A percentile compares a stretch with the other conserved stretches of the same genome.
Conservation (phyloP, 2,888 invertebrate genomes). For the Lampropteryx suffumata region DNA sequence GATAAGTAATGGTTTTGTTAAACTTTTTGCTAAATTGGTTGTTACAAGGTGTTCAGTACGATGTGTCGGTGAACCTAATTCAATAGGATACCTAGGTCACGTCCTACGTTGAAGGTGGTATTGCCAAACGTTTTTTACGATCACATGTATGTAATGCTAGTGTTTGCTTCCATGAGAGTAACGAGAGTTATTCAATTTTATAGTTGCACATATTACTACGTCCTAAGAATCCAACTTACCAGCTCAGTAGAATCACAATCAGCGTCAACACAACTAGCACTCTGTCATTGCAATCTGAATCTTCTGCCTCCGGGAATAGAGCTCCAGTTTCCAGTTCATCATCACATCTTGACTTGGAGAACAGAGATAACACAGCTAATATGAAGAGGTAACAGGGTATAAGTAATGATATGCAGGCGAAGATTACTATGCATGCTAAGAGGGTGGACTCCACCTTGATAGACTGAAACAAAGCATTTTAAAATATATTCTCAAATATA, state of each 20-base stretch:
- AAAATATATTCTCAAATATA: too few species aligned
- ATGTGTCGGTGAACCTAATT: too few species aligned
- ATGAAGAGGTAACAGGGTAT: slow-evolving; percentile 82
- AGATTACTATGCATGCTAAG: slow-evolving; percentile 84
- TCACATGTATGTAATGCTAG: too few species aligned
- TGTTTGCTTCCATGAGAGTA: too few species aligned
- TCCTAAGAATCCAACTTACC: slow-evolving; percentile 54
- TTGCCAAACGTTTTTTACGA: too few species aligned
- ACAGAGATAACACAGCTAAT: slow-evolving; percentile 80
- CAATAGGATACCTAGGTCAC: too few species aligned
- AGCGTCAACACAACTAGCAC: slow-evolving; percentile 63
- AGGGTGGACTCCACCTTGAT: slow-evolving; percentile 88
- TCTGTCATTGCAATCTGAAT: slow-evolving; percentile 67
- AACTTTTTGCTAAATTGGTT: too few species aligned
- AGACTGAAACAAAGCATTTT: slow-evolving; percentile 71
- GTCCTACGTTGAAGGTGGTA: too few species aligned
- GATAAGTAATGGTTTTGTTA: too few species aligned
- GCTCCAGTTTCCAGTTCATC: slow-evolving; percentile 71
- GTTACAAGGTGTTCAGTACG: too few species aligned
- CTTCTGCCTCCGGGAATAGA: slow-evolving; percentile 62
- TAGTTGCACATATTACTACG: too few species aligned
- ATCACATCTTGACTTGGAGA: slow-evolving; percentile 61
- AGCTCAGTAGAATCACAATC: slow-evolving; percentile 67
- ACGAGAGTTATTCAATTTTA: too few species aligned
- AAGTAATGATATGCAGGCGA: slow-evolving; percentile 85